phyloP scores from a whole-genome alignment of 2,888 invertebrate genomes.

The Elysia crispata region DNA sequence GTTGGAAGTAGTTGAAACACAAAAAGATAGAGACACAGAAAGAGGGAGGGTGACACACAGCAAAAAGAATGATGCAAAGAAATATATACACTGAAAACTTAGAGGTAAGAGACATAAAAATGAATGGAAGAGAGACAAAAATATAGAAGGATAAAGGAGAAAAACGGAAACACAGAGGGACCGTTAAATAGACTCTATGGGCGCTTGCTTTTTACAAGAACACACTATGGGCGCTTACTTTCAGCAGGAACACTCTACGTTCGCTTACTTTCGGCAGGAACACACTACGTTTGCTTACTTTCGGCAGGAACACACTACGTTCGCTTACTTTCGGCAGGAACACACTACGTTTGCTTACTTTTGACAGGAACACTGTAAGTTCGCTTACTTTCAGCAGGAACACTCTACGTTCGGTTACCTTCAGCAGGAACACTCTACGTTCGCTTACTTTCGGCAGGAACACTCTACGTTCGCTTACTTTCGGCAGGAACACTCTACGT shows the following conservation, averaged over 20 bases:
- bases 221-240: too few species aligned
- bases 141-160: neutral
- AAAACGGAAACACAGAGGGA: neutral
- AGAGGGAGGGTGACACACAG: too few species aligned
- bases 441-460: constrained; percentile 67
- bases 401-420: constrained; percentile 60
- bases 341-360: constrained; percentile 63
- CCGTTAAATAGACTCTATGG: too few species aligned
- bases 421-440: too few species aligned
- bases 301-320: too few species aligned
- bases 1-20: neutral
- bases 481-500: constrained; percentile 67
- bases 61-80: too few species aligned
- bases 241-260: constrained; percentile 68
- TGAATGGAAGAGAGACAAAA: neutral
- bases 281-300: constrained; percentile 60
- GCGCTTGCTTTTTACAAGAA: too few species aligned
- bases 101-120: too few species aligned
- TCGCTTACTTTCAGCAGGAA: constrained; percentile 67
- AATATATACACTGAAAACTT: too few species aligned
- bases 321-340: constrained; percentile 67
- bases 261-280: constrained; percentile 67
- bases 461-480: too few species aligned
- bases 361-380: constrained; percentile 68
- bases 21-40: too few species aligned